Conservation (phyloP, 2,113 vertebrate species). For the Scophthalmus maximus region DNA sequence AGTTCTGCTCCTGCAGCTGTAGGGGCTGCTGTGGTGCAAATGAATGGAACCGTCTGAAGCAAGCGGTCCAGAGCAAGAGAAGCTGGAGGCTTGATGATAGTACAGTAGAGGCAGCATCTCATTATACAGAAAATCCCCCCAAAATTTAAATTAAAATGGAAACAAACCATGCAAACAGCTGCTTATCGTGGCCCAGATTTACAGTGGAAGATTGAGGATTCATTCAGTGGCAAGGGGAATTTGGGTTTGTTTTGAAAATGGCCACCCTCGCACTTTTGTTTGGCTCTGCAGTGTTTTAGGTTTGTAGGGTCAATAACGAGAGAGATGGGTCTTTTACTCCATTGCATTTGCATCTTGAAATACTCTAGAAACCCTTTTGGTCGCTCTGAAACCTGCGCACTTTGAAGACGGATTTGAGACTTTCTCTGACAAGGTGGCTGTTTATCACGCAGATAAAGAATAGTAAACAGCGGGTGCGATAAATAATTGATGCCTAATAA, state of each 20-base stretch:
- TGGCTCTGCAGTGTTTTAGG: neutral
- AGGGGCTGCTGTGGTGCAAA: conserved; percentile 73
- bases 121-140: conserved; percentile 52
- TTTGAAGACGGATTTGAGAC: conserved; percentile 52
- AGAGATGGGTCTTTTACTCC: conserved; percentile 4
- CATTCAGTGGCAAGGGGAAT: conserved; percentile 20
- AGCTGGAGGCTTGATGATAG: conserved; percentile 24
- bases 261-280: neutral
- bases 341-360: neutral
- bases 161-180: conserved; percentile 44
- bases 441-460: conserved; percentile 73
- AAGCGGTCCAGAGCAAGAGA: conserved; percentile 19
- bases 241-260: conserved; percentile 41
- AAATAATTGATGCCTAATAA: conserved; percentile 80
- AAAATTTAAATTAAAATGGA: conserved; percentile 31
- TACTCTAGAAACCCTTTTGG: neutral
- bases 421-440: conserved; percentile 53
- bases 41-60: neutral
- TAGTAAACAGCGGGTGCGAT: conserved; percentile 63
- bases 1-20: conserved; percentile 36
- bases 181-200: conserved; percentile 59
- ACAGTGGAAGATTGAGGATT: conserved; percentile 34
- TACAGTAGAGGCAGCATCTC: conserved; percentile 54
- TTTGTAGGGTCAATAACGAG: conserved; percentile 47
- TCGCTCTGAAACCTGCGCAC: conserved; percentile 43